Evolutionary conservation across 2,113 vertebrate genomes (phyloP), one percentile per base, ranked within the genome.

Genomic region (Charina bottae): DNA sequence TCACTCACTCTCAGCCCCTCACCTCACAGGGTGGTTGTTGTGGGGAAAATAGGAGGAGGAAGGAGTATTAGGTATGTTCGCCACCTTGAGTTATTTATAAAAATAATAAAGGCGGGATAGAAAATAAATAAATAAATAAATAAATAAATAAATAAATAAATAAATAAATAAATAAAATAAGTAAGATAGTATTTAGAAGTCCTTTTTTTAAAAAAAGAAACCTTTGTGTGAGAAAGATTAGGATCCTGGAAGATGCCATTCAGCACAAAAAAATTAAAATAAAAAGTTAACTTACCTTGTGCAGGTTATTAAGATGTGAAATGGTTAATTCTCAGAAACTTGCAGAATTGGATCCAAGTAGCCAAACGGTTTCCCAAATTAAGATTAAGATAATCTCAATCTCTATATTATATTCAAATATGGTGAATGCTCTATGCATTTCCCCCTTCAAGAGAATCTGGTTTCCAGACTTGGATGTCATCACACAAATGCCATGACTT

Each of bases 201-300:
- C 83, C 1, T 78, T 60, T 95, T 83, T 78, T 33, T 33, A 58
- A 72, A 58, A 92, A 94, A 95, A 94, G 92, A 94, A 95, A 94
- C n/a, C 19, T 83, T 93, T 92, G 83, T 92, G 92, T 94, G 91
- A 94, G 94, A 88, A 90, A 86, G 64, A 90, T 89, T 96, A 94
- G 89, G 86, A 91, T 91, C 93, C 94, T 58, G 85, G n/a, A 91
- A 42, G 85, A 88, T 86, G 89, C 93, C 85, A 83, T 64, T 83
- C 93, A 92, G 88, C 89, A 33, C 96, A 94, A 59, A 88, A 94
- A 95, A 90, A 5, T 85, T n/a, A n/a, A n/a, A n/a, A n/a, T n/a
- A n/a, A n/a, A 68, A 93, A 88, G 55, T 87, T 42, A 53, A n/a
- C 26, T n/a, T 33, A 46, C 21, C n/a, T 55, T 88, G 33, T 59